Conservation (phyloP, 1,140 invertebrate species). For the Drosophila bipectinata region DNA sequence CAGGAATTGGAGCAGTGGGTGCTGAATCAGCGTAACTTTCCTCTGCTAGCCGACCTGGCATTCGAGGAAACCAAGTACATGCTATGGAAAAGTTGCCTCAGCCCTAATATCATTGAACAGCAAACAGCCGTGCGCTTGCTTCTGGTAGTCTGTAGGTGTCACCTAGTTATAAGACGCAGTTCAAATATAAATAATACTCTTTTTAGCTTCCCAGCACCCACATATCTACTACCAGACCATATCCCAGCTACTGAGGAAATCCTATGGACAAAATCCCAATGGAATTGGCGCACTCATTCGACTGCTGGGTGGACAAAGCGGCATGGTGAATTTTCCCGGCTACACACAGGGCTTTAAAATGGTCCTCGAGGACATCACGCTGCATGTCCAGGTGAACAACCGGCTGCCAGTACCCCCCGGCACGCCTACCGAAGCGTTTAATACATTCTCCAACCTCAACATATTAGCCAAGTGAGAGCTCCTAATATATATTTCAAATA, state of each 20-base stretch:
- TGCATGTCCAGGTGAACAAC: slow-evolving; percentile 76
- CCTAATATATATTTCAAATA: too few relatives aligned
- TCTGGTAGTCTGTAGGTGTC: slow-evolving; percentile 76
- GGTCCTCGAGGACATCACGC: slow-evolving; percentile 77
- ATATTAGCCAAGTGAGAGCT: slow-evolving; percentile 61
- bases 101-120: slow-evolving; percentile 72
- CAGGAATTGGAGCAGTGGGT: slow-evolving; percentile 83
- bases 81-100: slow-evolving; percentile 78
- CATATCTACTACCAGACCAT: slow-evolving; percentile 82
- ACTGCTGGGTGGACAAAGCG: slow-evolving; percentile 84
- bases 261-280: slow-evolving; percentile 60
- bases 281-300: slow-evolving; percentile 85
- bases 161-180: background rate
- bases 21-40: slow-evolving; percentile 70
- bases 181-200: background rate
- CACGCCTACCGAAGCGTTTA: slow-evolving; percentile 64
- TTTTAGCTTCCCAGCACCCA: slow-evolving; percentile 73
- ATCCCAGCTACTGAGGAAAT: slow-evolving; percentile 71
- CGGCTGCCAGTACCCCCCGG: slow-evolving; percentile 51
- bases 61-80: slow-evolving; percentile 74
- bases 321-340: slow-evolving; percentile 84
- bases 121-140: slow-evolving; percentile 85
- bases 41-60: slow-evolving; percentile 68
- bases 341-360: slow-evolving; percentile 85
- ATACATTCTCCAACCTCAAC: slow-evolving; percentile 77